These are phyloP conservation scores for Sebastes steindachneri DNA, from an alignment of 2,797 vertebrate genomes.

Conservation along the genomic window DNA sequence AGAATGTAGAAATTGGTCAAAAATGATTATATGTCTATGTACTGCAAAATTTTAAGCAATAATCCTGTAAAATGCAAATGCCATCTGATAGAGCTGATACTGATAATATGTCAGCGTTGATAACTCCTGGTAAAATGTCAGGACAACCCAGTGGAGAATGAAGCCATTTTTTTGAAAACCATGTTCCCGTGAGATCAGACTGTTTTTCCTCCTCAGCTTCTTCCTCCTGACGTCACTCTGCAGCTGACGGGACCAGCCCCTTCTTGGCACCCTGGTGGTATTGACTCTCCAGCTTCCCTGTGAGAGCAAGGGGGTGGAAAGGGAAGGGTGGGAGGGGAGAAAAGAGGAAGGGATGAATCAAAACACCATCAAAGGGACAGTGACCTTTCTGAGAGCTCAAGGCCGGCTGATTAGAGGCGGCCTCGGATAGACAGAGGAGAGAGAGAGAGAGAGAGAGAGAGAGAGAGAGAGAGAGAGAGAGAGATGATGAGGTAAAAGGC, in stretches of 20 bases:
- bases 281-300: constrained; percentile 95
- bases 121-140: constrained; percentile 1
- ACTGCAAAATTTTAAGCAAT: not conserved
- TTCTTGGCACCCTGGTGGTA: constrained; percentile 96
- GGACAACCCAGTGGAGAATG: not conserved
- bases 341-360: constrained; percentile 81
- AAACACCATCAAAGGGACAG: constrained; percentile 83
- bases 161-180: not conserved
- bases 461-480: constrained; percentile 21
- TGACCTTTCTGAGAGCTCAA: constrained; percentile 84
- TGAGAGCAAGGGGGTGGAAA: constrained; percentile 56
- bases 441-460: constrained; percentile 39
- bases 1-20: not conserved
- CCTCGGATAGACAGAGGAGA: constrained; percentile 50
- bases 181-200: constrained; percentile 19
- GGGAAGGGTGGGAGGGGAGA: constrained; percentile 50
- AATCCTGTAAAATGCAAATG: constrained; percentile 1
- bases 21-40: not conserved
- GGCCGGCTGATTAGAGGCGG: constrained; percentile 81
- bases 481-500: constrained; percentile 61
- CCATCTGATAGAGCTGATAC: not conserved
- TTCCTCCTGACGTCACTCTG: constrained; percentile 69
- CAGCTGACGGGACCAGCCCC: constrained; percentile 90
- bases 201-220: constrained; percentile 26
- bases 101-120: not conserved